These are phyloP conservation scores for Trachelus stipa DNA, from an alignment of 2,888 invertebrate genomes.

Conservation along the genomic window DNA sequence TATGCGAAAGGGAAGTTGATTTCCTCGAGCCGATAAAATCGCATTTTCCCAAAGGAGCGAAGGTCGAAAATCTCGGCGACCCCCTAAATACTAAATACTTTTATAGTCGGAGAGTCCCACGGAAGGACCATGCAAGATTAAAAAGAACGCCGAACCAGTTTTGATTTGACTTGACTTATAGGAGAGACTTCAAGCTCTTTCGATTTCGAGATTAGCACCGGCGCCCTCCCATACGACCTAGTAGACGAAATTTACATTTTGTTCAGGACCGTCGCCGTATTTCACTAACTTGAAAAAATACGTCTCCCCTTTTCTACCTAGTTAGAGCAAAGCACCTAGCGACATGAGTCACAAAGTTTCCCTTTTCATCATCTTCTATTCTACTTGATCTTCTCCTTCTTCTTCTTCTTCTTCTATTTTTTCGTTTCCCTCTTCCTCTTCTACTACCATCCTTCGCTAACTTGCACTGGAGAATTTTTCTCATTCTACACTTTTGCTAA, in stretches of 20 bases:
- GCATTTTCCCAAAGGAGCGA: not conserved
- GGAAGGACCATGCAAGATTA: not conserved
- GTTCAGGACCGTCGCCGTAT: not conserved
- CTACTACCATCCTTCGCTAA: too few species aligned
- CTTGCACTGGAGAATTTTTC: too few species aligned
- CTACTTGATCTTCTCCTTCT: too few species aligned
- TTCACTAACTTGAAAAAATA: not conserved
- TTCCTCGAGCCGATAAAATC: conserved; percentile 19
- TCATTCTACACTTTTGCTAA: too few species aligned
- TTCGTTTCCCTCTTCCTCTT: too few species aligned
- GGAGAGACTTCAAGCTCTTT: not conserved
- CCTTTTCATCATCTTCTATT: too few species aligned
- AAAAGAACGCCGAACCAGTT: not conserved
- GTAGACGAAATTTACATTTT: conserved; percentile 9
- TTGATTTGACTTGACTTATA: too few species aligned
- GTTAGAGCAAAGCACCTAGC: too few species aligned
- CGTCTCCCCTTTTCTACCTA: not conserved
- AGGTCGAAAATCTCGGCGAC: conserved; percentile 9
- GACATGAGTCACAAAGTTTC: too few species aligned
- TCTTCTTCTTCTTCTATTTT: too few species aligned
- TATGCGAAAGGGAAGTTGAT: conserved; percentile 22
- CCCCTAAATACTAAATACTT: conserved; percentile 21
- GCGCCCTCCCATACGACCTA: not conserved
- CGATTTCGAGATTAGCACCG: conserved; percentile 5
- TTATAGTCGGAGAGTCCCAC: conserved; percentile 7